Conservation (phyloP, 2,888 invertebrate genomes). For the Odontothrips loti region DNA sequence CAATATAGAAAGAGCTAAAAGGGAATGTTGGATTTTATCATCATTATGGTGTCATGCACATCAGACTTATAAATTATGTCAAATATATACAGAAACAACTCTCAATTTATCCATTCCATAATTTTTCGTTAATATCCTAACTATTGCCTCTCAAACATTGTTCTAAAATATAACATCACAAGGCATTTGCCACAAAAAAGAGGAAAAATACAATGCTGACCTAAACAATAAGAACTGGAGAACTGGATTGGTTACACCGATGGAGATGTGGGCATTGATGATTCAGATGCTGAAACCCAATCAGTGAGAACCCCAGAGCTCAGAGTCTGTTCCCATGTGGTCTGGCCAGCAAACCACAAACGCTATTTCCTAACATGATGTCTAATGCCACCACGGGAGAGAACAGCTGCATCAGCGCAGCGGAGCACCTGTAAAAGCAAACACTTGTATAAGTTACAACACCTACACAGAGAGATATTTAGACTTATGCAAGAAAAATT, state of each 20-base stretch:
- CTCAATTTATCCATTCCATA: not conserved
- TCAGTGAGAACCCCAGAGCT: not conserved
- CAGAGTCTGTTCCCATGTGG: not conserved
- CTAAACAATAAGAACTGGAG: not conserved
- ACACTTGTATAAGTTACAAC: not conserved
- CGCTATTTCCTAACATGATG: constrained; percentile 12
- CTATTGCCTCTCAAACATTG: constrained; percentile 10
- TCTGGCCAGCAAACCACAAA: constrained; percentile 22
- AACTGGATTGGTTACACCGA: not conserved
- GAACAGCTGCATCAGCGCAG: not conserved
- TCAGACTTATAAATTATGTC: constrained; percentile 13
- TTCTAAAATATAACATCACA: constrained; percentile 21
- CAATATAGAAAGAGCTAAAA: not conserved
- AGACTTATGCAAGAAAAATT: not conserved
- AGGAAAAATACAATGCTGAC: not conserved
- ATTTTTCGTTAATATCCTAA: not conserved
- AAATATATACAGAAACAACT: not conserved
- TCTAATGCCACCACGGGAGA: not conserved
- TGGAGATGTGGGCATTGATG: not conserved
- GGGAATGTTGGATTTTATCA: constrained; percentile 9
- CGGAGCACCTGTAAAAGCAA: not conserved
- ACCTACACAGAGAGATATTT: not conserved
- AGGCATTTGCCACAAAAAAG: constrained; percentile 9
- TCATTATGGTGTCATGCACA: constrained; percentile 13
- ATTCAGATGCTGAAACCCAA: not conserved